These are phyloP conservation scores for Cygnus buccinator DNA, from an alignment of 2,113 vertebrate species.

Conservation along the genomic window DNA sequence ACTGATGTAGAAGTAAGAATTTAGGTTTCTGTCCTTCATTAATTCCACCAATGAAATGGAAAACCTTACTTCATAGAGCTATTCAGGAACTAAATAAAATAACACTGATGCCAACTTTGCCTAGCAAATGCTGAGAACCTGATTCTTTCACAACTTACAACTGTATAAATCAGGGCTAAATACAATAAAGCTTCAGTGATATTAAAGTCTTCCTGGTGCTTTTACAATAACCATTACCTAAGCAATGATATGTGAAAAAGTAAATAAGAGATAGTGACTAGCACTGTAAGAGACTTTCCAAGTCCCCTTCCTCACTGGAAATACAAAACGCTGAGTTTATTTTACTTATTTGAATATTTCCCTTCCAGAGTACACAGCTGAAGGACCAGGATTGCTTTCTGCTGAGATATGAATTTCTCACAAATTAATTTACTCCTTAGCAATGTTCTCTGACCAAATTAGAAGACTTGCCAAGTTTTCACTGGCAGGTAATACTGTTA, in stretches of 20 bases:
- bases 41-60: background rate
- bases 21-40: background rate
- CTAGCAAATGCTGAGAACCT: background rate
- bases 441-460: conserved; percentile 19
- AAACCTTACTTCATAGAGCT: background rate
- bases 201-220: background rate
- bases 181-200: background rate
- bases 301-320: background rate
- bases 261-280: background rate
- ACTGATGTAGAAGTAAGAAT: background rate
- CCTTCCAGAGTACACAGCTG: background rate
- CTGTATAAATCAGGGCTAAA: background rate
- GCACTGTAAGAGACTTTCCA: background rate
- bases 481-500: conserved; percentile 35
- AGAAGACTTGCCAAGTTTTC: conserved; percentile 28
- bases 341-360: background rate
- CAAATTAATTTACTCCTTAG: conserved; percentile 32
- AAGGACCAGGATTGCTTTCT: conserved; percentile 17
- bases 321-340: background rate
- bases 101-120: background rate
- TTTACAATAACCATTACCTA: background rate
- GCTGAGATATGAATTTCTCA: conserved; percentile 24
- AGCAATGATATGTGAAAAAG: background rate
- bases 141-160: background rate
- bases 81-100: background rate